A percentile compares a stretch with the other conserved stretches of the same genome.
Conservation (phyloP, 2,113 vertebrate genomes). For the Lepisosteus oculatus region DNA sequence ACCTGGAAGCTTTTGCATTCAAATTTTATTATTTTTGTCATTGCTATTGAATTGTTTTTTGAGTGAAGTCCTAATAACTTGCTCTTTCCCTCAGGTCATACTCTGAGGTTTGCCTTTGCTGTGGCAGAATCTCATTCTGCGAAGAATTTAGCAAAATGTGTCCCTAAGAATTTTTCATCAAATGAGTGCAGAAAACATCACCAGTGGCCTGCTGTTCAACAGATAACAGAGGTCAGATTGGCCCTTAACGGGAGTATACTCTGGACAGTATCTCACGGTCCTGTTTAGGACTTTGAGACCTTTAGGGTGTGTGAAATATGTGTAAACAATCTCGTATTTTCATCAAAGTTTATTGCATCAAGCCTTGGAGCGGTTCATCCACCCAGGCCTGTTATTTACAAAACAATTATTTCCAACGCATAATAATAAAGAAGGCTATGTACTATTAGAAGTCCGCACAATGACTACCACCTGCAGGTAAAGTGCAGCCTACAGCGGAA, state of each 20-base stretch:
- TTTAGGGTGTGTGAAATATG: conserved; percentile 25
- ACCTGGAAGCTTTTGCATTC: no score
- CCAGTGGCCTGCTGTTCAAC: conserved; percentile 54
- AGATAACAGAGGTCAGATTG: conserved; percentile 60
- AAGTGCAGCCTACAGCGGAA: conserved; percentile 58
- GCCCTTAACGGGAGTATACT: conserved; percentile 40
- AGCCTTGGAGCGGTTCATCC: conserved; percentile 15
- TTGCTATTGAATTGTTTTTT: not conserved
- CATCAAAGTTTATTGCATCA: conserved; percentile 17
- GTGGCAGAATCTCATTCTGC: not conserved
- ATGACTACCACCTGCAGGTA: conserved; percentile 56
- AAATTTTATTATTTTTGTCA: not conserved
- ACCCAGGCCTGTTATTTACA: conserved; percentile 29
- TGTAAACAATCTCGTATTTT: conserved; percentile 36
- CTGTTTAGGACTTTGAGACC: conserved; percentile 27
- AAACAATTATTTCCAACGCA: conserved; percentile 35
- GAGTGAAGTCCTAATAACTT: not conserved
- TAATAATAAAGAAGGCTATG: conserved; percentile 32
- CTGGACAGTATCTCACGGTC: conserved; percentile 25
- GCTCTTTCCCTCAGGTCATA: conserved; percentile 1
- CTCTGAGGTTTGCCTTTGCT: not conserved
- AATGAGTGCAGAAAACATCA: conserved; percentile 9
- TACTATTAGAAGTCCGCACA: conserved; percentile 53
- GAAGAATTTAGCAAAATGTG: not conserved
- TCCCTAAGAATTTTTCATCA: not conserved